These are phyloP conservation scores for Actinernus sp. DNA, from an alignment of 92 coral and sea anemone genomes.

Conservation along the genomic window DNA sequence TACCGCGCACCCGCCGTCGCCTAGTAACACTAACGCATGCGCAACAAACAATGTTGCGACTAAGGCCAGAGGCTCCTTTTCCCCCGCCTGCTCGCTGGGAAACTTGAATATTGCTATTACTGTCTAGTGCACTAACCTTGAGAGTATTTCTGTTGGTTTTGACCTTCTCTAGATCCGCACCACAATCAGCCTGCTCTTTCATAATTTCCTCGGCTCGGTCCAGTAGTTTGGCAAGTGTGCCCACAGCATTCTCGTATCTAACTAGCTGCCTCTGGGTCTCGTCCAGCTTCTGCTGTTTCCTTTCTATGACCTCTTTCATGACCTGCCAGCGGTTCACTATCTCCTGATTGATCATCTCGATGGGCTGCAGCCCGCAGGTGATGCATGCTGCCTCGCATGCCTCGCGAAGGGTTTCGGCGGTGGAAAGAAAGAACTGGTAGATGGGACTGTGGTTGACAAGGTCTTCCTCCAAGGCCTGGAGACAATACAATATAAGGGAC, in stretches of 20 bases:
- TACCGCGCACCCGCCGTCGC: no score
- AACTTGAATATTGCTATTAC: no score
- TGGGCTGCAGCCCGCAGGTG: constrained; percentile 84
- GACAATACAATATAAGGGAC: no score
- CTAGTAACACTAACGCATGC: no score
- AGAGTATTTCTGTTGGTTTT: constrained; percentile 76
- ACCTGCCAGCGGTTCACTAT: constrained; percentile 88
- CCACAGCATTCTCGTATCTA: constrained; percentile 54
- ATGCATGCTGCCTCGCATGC: constrained; percentile 72
- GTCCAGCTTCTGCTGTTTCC: constrained; percentile 70
- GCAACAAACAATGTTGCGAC: no score
- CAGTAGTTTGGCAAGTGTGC: constrained; percentile 54
- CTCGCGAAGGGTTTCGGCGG: constrained; percentile 78
- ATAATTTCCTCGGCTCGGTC: constrained; percentile 61
- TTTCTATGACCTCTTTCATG: constrained; percentile 67
- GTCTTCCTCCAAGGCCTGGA: constrained; percentile 77
- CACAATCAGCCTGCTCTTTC: constrained; percentile 61
- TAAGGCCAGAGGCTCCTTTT: no score
- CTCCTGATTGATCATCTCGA: constrained; percentile 76
- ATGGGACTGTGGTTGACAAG: constrained; percentile 89
- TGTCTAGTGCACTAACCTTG: constrained; percentile 74
- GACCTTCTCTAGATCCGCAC: constrained; percentile 76
- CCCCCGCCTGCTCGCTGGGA: no score
- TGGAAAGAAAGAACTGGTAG: constrained; percentile 77
- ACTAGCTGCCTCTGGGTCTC: constrained; percentile 65